Conservation (phyloP, 1,140 invertebrate species). For the Formica exsecta region DNA sequence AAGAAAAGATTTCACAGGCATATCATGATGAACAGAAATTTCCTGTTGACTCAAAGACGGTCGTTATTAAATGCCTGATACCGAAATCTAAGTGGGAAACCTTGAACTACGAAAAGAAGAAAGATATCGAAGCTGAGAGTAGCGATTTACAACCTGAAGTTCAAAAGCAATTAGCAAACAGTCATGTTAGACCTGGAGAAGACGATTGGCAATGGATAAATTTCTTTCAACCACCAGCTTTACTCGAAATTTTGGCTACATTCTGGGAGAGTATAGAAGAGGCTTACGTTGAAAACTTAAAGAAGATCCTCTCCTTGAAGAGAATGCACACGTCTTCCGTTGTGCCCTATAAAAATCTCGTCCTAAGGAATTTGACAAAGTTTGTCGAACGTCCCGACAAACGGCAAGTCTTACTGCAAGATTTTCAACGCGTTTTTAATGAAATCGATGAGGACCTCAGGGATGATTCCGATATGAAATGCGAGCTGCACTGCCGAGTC, state of each 20-base stretch:
- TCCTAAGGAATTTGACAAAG: constrained; percentile 86
- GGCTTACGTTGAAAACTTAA: constrained; percentile 86
- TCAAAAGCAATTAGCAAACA: neutral
- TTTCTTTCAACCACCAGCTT: constrained; percentile 81
- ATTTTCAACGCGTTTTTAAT: constrained; percentile 88
- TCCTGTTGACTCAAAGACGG: constrained; percentile 31
- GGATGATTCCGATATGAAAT: constrained; percentile 84
- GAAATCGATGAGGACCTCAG: constrained; percentile 87
- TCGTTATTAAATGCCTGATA: constrained; percentile 44
- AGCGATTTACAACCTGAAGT: neutral
- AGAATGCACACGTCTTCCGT: constrained; percentile 86
- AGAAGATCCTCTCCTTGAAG: constrained; percentile 87
- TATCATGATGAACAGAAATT: neutral
- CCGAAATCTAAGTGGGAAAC: constrained; percentile 19
- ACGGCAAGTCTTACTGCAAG: constrained; percentile 86
- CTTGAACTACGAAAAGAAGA: neutral
- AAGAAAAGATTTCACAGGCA: constrained; percentile 77
- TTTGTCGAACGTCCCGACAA: constrained; percentile 86
- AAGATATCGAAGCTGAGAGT: neutral
- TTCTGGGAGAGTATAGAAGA: constrained; percentile 88
- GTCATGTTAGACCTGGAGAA: constrained; percentile 83
- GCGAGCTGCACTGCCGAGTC: constrained; percentile 83
- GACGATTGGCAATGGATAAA: constrained; percentile 86
- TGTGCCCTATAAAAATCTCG: constrained; percentile 86
- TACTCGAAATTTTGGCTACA: constrained; percentile 84